A percentile compares a stretch with the other conserved stretches of the same genome.
phyloP scores from a whole-genome alignment of 2,888 invertebrate genomes.

The Aleiodes testaceus region DNA sequence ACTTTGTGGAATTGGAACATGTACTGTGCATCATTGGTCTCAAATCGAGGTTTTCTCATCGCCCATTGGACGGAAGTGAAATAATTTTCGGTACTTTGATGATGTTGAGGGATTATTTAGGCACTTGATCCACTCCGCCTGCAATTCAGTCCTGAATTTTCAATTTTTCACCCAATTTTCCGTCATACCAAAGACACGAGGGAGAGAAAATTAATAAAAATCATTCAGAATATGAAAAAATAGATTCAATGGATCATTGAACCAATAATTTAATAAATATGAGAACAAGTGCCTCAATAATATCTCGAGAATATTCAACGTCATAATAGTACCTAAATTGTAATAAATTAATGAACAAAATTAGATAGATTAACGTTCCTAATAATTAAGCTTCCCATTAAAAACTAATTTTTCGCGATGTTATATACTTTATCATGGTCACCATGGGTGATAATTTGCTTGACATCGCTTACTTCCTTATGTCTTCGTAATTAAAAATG shows the following conservation, averaged over 20 bases:
- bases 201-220: too few relatives aligned
- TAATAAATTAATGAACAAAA: slow-evolving; percentile 7
- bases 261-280: background rate
- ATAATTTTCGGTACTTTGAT: slow-evolving; percentile 32
- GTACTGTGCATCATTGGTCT: slow-evolving; percentile 28
- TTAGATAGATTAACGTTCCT: slow-evolving; percentile 30
- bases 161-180: too few relatives aligned
- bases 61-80: background rate
- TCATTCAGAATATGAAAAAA: too few relatives aligned
- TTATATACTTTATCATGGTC: background rate
- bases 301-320: background rate
- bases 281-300: background rate
- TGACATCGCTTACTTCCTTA: slow-evolving; percentile 54
- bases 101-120: background rate
- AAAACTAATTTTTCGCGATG: slow-evolving; percentile 14
- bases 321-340: slow-evolving; percentile 25
- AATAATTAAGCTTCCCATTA: slow-evolving; percentile 30
- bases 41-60: slow-evolving; percentile 15
- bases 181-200: too few relatives aligned
- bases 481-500: slow-evolving; percentile 31
- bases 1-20: background rate
- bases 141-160: too few relatives aligned
- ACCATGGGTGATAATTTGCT: slow-evolving; percentile 45
- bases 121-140: too few relatives aligned
- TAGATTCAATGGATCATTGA: background rate